phyloP scores from a whole-genome alignment of 2,888 invertebrate species.

The Microctonus hyperodae region DNA sequence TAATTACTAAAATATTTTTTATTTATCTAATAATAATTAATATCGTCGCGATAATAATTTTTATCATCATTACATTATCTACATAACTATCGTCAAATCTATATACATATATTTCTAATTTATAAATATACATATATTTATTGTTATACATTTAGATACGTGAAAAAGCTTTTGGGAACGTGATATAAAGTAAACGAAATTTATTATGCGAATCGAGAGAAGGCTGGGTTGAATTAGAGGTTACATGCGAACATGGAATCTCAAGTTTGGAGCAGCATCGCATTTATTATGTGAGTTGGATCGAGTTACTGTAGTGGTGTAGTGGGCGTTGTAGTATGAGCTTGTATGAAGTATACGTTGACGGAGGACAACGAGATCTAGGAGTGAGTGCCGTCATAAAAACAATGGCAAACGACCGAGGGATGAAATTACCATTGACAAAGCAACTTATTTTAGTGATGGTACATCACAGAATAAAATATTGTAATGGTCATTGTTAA shows the following conservation, averaged over 20 bases:
- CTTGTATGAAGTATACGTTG: constrained; percentile 21
- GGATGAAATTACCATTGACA: no score
- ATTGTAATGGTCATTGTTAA: no score
- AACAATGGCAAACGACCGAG: no score
- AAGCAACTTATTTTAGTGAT: no score
- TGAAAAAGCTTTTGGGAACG: constrained; percentile 27
- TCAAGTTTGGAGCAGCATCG: constrained; percentile 23
- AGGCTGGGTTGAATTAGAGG: constrained; percentile 32
- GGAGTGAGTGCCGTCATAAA: not conserved
- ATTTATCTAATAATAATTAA: no score
- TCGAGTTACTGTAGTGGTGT: constrained; percentile 29
- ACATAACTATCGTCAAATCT: not conserved
- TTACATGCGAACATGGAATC: constrained; percentile 21
- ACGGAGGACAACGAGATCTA: constrained; percentile 19
- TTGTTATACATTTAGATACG: constrained; percentile 4
- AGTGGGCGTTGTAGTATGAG: not conserved
- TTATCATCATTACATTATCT: no score
- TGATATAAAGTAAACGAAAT: constrained; percentile 23
- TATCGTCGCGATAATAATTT: no score
- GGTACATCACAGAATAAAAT: no score
- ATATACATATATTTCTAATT: no score
- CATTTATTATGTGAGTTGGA: constrained; percentile 37
- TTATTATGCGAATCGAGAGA: constrained; percentile 31
- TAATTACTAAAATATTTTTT: no score
- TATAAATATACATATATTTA: not conserved